Evolutionary conservation across 1,140 invertebrate species (phyloP), one percentile per base, ranked within the genome.

Genomic region (Manduca sexta): DNA sequence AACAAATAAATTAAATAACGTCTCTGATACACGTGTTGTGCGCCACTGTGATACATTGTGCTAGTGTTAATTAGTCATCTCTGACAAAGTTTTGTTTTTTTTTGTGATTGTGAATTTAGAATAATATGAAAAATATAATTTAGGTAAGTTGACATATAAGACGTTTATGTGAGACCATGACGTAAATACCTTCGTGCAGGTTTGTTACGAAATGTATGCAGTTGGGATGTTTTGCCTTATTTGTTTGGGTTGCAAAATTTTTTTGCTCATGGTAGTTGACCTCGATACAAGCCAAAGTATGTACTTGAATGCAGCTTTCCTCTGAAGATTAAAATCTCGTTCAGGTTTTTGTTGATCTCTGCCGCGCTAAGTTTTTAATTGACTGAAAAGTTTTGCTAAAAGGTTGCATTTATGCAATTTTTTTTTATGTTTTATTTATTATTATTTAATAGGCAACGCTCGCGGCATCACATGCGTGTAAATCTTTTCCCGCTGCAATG

Each of bases 221-320:
- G 1, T 10, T 11, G 21, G 26, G 41, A 14, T 30, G 41, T 45
- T 52, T 58, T 49, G 21, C 56, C 56, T 46, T 58, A 38, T 47
- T 46, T 16, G 56, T 34, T 44, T 15, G 15, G 17, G 13, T 61
- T 56, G 53, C 50, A 50, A 61, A 61, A 56, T 52, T 45, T 2
- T 30, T 14, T 48, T 52, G 45, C 40, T 41, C 17, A 17, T 12
- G 17, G 49, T 18, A 50, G 39, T 33, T 56, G 58, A 48, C 58
- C 53, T 48, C 58, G 48, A 45, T 61, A 18, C 38, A 43, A 40
- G 40, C 39, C 31, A 26, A 45, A 7, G 11, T 35, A 35, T 6
- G 34, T 13, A 35, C 12, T 26, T 3, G 21, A n/a, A n/a, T n/a
- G n/a, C n/a, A n/a, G 21, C 21, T 26, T 26, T 26, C 21, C 21